Base-by-base conservation (phyloP, 1,140 invertebrate genomes). In the Ericerus pela region DNA sequence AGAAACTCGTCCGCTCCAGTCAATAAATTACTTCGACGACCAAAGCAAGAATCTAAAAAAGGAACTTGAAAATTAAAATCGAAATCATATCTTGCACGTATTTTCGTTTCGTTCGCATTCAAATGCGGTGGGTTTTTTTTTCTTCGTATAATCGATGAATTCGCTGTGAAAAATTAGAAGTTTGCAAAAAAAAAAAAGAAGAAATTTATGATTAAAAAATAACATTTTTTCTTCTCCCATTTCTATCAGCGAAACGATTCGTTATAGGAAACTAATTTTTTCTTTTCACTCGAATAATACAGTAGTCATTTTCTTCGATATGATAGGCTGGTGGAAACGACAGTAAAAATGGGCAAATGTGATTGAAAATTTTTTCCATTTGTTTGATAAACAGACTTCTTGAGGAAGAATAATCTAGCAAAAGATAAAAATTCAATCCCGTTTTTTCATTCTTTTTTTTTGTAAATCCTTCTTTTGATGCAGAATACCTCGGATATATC, bases 201-300 rank as follows among this genome's bases (percentile, higher is more conserved):
- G 16, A 10, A 47, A 47, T 24, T 47, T 47, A 24, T 47, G 41
- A 47, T 47, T 47, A 47, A 47, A n/a, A 47, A 47, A 47, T 47
- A 47, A 47, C 41, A 47, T 24, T 47, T 24, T n/a, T n/a, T n/a
- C n/a, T n/a, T 47, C 20, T 47, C 20, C 41, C n/a, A 12, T 47
- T 47, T 47, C 4, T 24, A 47, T 24, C 22, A 47, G 26, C 20
- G 41, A 47, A 47, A 47, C 41, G 20, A 47, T 47, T 47, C 41
- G 41, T 47, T 47, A 47, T 47, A 47, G 41, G 26, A 47, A 47
- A 47, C 41, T 47, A 47, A 47, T 47, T 47, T 47, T n/a, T 47
- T 47, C 22, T 47, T 47, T 47, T 47, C 41, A 24, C 41, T 47
- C 26, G 41, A 47, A 47, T 47, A 47, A 24, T n/a, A n/a, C 41